A percentile compares a stretch with the other conserved stretches of the same genome.
These are phyloP conservation scores for Zosterops lateralis DNA, from an alignment of 2,113 vertebrate genomes.

Conservation along the genomic window DNA sequence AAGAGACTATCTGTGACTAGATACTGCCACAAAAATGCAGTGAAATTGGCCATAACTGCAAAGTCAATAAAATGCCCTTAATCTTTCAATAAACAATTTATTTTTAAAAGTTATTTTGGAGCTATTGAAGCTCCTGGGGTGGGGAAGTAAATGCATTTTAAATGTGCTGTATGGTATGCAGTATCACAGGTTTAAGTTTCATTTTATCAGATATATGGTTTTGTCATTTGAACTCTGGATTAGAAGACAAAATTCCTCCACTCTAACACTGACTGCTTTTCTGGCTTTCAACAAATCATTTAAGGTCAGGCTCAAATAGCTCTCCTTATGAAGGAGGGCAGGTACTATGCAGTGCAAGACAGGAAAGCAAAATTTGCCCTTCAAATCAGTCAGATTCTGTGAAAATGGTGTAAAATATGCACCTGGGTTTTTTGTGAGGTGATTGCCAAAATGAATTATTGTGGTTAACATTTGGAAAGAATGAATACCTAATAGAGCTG, in stretches of 20 bases:
- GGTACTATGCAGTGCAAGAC: background rate
- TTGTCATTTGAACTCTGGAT: conserved; percentile 38
- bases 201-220: conserved; percentile 47
- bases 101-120: conserved; percentile 53
- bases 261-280: background rate
- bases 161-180: conserved; percentile 30
- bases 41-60: conserved; percentile 58
- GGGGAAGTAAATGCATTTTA: conserved; percentile 57
- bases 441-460: background rate
- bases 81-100: conserved; percentile 67
- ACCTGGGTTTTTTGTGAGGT: background rate
- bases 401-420: background rate
- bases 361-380: conserved; percentile 27
- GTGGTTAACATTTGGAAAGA: background rate
- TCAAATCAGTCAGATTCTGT: background rate
- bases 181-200: conserved; percentile 26
- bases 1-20: conserved; percentile 48
- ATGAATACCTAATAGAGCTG: background rate
- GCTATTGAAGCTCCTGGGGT: conserved; percentile 17
- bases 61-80: conserved; percentile 64
- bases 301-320: conserved; percentile 6
- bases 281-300: conserved; percentile 20
- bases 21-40: conserved; percentile 44
- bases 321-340: background rate
- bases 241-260: conserved; percentile 33